These are phyloP conservation scores for Phalacrocorax aristotelis DNA, from an alignment of 2,113 vertebrate genomes.

Conservation along the genomic window DNA sequence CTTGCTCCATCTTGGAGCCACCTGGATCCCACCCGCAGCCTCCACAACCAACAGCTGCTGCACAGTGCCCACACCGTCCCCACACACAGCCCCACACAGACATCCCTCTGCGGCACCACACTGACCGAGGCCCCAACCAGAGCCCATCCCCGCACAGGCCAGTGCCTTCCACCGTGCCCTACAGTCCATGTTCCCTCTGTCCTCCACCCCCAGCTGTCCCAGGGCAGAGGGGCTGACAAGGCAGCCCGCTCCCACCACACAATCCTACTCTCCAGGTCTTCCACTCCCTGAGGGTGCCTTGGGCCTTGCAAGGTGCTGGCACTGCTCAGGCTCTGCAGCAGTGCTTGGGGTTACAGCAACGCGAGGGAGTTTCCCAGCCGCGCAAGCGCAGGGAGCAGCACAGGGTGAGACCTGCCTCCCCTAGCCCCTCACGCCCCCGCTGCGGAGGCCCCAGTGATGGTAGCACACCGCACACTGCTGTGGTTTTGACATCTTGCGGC, in stretches of 20 bases:
- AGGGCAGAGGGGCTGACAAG: background rate
- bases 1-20: background rate
- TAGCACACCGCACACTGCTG: background rate
- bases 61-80: background rate
- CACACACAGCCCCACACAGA: accelerated
- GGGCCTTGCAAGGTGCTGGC: background rate
- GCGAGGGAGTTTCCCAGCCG: background rate
- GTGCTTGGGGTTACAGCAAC: accelerated
- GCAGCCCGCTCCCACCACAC: background rate
- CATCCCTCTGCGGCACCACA: background rate
- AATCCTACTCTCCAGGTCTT: background rate
- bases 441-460: background rate
- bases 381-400: accelerated
- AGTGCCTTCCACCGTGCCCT: background rate
- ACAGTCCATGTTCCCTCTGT: background rate
- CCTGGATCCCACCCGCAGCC: background rate
- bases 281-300: background rate
- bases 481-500: background rate
- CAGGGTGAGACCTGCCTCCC: background rate
- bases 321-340: too few species aligned
- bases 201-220: background rate
- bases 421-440: background rate
- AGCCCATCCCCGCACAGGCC: background rate
- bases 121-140: background rate
- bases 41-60: background rate